A percentile compares a stretch with the other conserved stretches of the same genome.
Conservation (phyloP, 1,140 invertebrate species). For the Lamellibrachia luymesi region DNA sequence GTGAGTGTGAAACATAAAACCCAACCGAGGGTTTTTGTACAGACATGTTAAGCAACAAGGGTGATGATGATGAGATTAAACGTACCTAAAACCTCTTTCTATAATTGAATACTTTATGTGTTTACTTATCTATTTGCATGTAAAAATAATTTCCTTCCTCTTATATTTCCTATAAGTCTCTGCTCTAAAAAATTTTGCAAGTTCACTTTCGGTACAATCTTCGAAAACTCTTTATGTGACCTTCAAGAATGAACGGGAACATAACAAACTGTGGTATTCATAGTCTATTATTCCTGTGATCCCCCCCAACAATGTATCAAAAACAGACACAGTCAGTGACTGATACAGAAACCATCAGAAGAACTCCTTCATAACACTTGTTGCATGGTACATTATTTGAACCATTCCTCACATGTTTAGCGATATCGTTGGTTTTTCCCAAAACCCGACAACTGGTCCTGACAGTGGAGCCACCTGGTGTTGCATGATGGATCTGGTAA, state of each 20-base stretch:
- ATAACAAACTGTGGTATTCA: not conserved
- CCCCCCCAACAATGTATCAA: not conserved
- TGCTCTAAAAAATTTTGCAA: not conserved
- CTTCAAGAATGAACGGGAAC: not conserved
- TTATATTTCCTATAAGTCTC: not conserved
- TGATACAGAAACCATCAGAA: not conserved
- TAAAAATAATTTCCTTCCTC: not conserved
- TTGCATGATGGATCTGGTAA: not conserved
- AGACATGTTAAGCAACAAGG: too few relatives aligned
- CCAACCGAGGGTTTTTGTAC: too few relatives aligned
- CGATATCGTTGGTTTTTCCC: not conserved
- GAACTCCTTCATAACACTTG: not conserved
- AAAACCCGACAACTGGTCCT: not conserved
- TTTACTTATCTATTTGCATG: not conserved
- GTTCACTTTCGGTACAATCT: too few relatives aligned
- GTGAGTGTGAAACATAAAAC: too few relatives aligned
- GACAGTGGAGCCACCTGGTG: not conserved
- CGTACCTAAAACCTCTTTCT: too few relatives aligned
- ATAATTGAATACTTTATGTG: not conserved
- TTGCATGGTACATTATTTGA: not conserved
- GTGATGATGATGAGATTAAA: too few relatives aligned
- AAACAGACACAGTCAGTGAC: not conserved
- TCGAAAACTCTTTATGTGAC: not conserved
- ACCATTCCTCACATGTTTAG: not conserved
- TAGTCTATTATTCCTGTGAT: not conserved